Percentiles rank a stretch among this genome's conserved stretches.
Evolutionary conservation across 2,888 invertebrate species (phyloP).

Genomic region (Tinea pellionella): DNA sequence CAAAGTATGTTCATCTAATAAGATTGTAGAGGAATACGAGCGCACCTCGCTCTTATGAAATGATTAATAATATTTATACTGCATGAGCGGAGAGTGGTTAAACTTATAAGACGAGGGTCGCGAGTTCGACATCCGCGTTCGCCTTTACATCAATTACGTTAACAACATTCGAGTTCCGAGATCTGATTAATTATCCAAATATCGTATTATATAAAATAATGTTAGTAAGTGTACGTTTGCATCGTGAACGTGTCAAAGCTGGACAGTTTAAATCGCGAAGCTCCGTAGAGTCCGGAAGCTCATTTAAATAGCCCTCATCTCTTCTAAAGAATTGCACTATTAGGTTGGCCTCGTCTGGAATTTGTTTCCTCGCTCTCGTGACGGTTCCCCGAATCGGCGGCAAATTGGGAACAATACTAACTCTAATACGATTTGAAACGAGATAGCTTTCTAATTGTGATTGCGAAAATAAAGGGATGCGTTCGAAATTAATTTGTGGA

Average conservation of each 20-base stretch:
- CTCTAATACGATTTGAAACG: neutral
- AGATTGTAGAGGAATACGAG: no score
- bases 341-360: neutral
- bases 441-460: neutral
- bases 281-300: neutral
- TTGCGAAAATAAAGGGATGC: no score
- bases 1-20: no score
- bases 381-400: neutral
- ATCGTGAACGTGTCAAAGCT: no score
- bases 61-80: neutral
- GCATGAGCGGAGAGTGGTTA: neutral
- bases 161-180: neutral
- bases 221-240: neutral
- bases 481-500: neutral
- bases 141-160: neutral
- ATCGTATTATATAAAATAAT: no score
- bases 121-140: neutral
- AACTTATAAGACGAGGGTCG: neutral
- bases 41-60: neutral
- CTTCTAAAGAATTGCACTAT: neutral
- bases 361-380: neutral
- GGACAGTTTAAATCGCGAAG: neutral
- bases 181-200: neutral
- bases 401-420: neutral
- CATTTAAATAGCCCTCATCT: neutral